Conservation (phyloP, 2,888 invertebrate genomes). For the Sicus ferrugineus region DNA sequence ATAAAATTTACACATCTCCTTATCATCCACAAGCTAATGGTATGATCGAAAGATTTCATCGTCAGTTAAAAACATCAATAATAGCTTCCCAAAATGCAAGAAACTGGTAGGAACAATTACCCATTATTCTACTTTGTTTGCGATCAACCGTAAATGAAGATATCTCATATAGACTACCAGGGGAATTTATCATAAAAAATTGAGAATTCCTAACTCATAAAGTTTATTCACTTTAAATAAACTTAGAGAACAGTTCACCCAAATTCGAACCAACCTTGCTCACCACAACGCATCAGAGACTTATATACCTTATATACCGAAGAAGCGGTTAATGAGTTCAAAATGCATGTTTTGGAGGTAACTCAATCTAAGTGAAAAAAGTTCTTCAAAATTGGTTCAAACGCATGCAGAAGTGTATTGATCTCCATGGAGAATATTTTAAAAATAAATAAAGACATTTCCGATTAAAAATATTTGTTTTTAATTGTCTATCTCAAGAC, state of each 20-base stretch:
- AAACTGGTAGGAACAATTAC: not conserved
- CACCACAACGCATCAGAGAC: not conserved
- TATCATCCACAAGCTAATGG: slow-evolving; percentile 19
- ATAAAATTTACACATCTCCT: slow-evolving; percentile 11
- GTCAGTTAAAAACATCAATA: slow-evolving; percentile 19
- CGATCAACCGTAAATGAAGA: slow-evolving; percentile 5
- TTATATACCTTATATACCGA: slow-evolving; percentile 13
- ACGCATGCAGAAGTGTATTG: no score
- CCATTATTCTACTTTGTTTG: slow-evolving; percentile 7
- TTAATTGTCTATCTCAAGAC: no score
- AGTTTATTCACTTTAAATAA: not conserved
- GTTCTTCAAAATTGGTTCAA: no score
- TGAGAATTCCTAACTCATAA: not conserved
- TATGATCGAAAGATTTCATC: slow-evolving; percentile 27
- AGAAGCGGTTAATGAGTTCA: no score
- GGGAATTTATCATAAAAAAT: not conserved
- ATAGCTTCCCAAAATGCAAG: not conserved
- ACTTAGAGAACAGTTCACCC: slow-evolving; percentile 13
- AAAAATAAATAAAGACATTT: no score
- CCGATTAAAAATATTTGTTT: no score
- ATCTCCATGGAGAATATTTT: no score
- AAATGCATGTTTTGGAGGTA: no score
- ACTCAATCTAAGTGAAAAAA: no score
- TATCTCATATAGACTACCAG: slow-evolving; percentile 3
- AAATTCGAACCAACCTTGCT: not conserved